Conservation (phyloP, 2,113 vertebrate species). For the Athene noctua region DNA sequence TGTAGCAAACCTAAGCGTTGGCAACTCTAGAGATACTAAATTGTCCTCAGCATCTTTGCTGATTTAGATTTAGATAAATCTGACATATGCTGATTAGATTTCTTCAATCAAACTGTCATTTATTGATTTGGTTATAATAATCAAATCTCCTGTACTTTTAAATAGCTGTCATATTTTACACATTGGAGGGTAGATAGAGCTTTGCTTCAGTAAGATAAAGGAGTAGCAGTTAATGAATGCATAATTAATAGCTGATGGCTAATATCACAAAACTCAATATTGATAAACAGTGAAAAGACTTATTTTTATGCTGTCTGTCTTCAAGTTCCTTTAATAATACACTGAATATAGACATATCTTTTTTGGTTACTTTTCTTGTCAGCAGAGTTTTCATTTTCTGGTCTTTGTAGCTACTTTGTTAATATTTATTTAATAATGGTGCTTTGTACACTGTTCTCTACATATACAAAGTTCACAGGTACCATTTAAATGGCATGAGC, state of each 20-base stretch:
- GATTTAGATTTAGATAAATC: no score
- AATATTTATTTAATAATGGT: background rate
- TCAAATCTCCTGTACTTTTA: background rate
- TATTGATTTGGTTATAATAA: background rate
- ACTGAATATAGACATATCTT: background rate
- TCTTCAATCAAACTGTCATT: background rate
- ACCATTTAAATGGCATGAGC: background rate
- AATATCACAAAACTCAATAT: background rate
- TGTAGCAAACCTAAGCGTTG: background rate
- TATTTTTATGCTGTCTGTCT: background rate
- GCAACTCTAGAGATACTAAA: background rate
- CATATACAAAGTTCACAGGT: background rate
- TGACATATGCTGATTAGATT: background rate
- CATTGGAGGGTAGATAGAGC: background rate
- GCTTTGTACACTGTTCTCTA: background rate
- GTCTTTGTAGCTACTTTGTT: background rate
- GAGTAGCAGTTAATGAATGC: background rate
- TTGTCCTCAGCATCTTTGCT: background rate
- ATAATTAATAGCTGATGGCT: background rate
- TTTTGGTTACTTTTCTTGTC: background rate
- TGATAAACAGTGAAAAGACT: background rate
- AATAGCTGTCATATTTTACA: background rate
- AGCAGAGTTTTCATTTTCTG: background rate
- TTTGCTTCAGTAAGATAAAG: background rate
- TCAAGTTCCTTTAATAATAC: background rate